Evolutionary conservation across 23 tunicate species (phyloP), one percentile per base, ranked within the genome.

Genomic region (Diplosoma virens): DNA sequence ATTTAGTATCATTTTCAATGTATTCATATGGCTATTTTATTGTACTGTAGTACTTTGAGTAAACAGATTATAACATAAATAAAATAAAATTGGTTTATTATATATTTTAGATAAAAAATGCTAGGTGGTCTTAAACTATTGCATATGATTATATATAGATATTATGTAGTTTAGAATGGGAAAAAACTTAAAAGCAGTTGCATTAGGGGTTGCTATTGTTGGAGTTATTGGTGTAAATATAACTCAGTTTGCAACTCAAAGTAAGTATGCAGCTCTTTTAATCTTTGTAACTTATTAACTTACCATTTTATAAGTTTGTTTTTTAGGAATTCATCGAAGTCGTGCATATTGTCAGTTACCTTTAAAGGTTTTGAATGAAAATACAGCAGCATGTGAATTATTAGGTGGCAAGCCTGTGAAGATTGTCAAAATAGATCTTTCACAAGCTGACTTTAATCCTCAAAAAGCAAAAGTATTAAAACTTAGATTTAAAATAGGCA

Each of bases 361-460:
- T 25, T 28, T 85, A 1, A 47, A 85, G 35, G 59, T 59, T 0
- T 67, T 80, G 3, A 41, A 56, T 30, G 60, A 81, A 32, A 76
- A 85, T 50, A 23, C 41, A 21, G 48, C 75, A 67, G 90, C 86
- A n/a, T 56, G 68, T 26, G 70, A 81, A 41, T 67, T 92, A 50
- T 76, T 92, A 14, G 97, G 97, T 24, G 97, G 97, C 11, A 63
- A 52, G 26, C 91, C 90, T 1, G 33, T 92, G 2, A 81, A 61
- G 37, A 32, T 85, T 0, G 75, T 80, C 25, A 67, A 60, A 4
- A 31, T 92, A 29, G 77, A 92, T 36, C 47, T 92, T 11, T 20
- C 47, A 3, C 16, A 79, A 47, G 84, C 81, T 1, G 30, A 59
- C 16, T 37, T 86, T 23, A 59, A 29, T 29, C 59, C 84, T 30